These are phyloP conservation scores for Eledona agricola DNA, from an alignment of 2,888 invertebrate genomes.

Conservation along the genomic window DNA sequence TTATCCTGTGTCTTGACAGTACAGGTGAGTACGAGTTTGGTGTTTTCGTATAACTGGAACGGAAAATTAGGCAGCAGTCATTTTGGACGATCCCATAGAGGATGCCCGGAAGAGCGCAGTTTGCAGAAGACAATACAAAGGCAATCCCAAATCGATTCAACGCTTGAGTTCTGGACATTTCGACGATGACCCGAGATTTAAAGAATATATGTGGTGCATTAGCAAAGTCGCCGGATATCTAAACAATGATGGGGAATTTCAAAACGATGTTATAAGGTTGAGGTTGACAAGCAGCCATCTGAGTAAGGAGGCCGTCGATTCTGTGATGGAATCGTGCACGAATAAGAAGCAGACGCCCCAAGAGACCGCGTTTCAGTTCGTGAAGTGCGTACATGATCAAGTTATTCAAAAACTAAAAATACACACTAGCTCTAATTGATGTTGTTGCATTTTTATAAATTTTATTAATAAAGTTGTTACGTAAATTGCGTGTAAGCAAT, in stretches of 20 bases:
- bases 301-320: constrained; percentile 10
- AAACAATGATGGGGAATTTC: constrained; percentile 11
- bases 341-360: constrained; percentile 18
- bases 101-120: not conserved
- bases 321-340: constrained; percentile 11
- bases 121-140: constrained; percentile 3
- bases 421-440: too few relatives aligned
- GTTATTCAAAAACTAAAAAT: too few relatives aligned
- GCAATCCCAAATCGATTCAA: constrained; percentile 8
- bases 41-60: too few relatives aligned
- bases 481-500: too few relatives aligned
- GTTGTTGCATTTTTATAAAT: too few relatives aligned
- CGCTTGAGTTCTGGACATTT: constrained; percentile 6
- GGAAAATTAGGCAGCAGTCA: constrained; percentile 3
- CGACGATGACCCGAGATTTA: constrained; percentile 18
- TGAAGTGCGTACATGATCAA: constrained; percentile 18
- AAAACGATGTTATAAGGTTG: constrained; percentile 15
- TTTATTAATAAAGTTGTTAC: too few relatives aligned
- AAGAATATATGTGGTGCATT: constrained; percentile 26
- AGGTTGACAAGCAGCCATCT: constrained; percentile 3
- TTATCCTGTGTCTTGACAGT: too few relatives aligned
- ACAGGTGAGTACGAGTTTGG: too few relatives aligned
- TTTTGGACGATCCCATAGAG: constrained; percentile 9
- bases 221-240: constrained; percentile 10
- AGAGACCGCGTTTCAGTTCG: constrained; percentile 21